Evolutionary conservation across 2,797 vertebrate species (phyloP).

Genomic region (Moxostoma hubbsi): DNA sequence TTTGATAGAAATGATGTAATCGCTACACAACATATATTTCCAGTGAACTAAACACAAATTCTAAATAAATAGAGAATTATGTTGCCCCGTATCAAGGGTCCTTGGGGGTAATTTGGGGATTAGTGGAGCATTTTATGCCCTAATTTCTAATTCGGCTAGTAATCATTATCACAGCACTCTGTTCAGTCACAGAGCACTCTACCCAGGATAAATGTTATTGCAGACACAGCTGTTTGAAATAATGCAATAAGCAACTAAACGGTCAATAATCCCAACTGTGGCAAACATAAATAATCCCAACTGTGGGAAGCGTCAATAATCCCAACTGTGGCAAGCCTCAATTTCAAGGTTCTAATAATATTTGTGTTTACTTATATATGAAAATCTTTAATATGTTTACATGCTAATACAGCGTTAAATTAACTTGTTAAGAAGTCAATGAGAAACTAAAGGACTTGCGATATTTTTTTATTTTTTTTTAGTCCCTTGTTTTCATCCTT

Average conservation of each 20-base stretch:
- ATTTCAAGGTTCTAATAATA: slow-evolving; percentile 76
- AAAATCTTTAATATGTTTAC: slow-evolving; percentile 77
- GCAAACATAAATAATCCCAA: slow-evolving; percentile 70
- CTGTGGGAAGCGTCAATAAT: slow-evolving; percentile 78
- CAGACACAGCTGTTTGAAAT: slow-evolving; percentile 66
- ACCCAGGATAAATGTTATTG: slow-evolving; percentile 56
- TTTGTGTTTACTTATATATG: slow-evolving; percentile 74
- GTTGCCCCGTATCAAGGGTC: slow-evolving; percentile 35
- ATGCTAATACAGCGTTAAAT: slow-evolving; percentile 69
- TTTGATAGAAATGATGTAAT: background rate
- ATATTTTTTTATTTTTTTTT: background rate
- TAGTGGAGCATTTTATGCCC: slow-evolving; percentile 52
- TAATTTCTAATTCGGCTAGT: slow-evolving; percentile 56
- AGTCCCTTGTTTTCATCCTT: slow-evolving; percentile 4
- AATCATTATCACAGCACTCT: slow-evolving; percentile 51
- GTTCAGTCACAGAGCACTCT: slow-evolving; percentile 39
- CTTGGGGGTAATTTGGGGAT: slow-evolving; percentile 48
- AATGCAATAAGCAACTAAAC: slow-evolving; percentile 71
- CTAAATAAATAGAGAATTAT: slow-evolving; percentile 41
- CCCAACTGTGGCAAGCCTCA: slow-evolving; percentile 75
- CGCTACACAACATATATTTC: background rate
- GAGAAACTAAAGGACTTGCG: slow-evolving; percentile 25
- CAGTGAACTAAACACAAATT: background rate
- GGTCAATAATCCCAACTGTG: slow-evolving; percentile 76
- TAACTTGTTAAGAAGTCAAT: slow-evolving; percentile 42